Base-by-base conservation (phyloP, 2,888 invertebrate species). In the Acanthosepion esculentum region DNA sequence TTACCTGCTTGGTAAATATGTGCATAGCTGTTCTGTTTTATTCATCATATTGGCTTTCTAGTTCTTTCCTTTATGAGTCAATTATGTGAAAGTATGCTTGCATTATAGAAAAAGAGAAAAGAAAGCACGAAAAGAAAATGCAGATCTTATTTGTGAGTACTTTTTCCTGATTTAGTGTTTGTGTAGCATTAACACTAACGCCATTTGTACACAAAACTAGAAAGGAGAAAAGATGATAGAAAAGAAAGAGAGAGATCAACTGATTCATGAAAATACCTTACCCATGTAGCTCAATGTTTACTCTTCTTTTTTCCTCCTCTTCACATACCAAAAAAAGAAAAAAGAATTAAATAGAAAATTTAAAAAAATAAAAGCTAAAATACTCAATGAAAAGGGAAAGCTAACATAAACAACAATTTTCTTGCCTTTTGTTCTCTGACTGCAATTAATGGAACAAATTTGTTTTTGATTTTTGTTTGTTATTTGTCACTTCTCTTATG, bases 11-110 rank as follows among this genome's bases (percentile, higher is more conserved):
- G 15, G n/a, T 78, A 78, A 78, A 78, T 78, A 18, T 78, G 10
- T 78, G 78, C n/a, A 78, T 12, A 78, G 23, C 15, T 78, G 78
- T 78, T 78, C 33, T 78, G 78, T 78, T 78, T 78, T 78, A 78
- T 78, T 78, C 78, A 10, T 33, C 78, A 10, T 78, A 78, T 78
- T n/a, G 78, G n/a, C n/a, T n/a, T n/a, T 33, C n/a, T 78, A n/a
- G 78, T 33, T 33, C n/a, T 78, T 12, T 78, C 15, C n/a, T 78
- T 78, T 78, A 15, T 78, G 78, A 78, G 78, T 78, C 78, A 78
- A 78, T 78, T n/a, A 78, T 78, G 78, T 78, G 78, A 78, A 78
- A 78, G 78, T 78, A 78, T 78, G n/a, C 78, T n/a, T 78, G 78
- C 33, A 78, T n/a, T 78, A 78, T 78, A 2, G 78, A 33, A 18